Evolutionary conservation across 1,140 invertebrate genomes (phyloP).

Genomic region (Zaprionus camerounensis): DNA sequence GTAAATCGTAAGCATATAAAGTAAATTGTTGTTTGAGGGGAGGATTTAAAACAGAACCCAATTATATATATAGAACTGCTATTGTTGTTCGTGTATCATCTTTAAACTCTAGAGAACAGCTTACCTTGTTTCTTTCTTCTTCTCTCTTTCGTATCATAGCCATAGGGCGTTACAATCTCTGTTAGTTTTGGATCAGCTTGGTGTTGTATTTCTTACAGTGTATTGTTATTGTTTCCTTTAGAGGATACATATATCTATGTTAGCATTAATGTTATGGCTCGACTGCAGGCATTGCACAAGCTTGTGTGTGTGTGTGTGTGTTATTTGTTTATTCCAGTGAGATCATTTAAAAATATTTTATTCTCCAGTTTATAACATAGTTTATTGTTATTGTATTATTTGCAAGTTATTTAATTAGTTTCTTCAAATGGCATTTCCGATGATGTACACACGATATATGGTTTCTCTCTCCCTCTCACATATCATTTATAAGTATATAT

Average conservation of each 20-base stretch:
- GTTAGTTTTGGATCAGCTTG: constrained; percentile 60
- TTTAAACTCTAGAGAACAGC: constrained; percentile 49
- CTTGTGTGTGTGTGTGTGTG: constrained; percentile 19
- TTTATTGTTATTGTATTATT: constrained; percentile 20
- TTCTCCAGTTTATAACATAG: constrained; percentile 50
- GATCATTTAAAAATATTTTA: constrained; percentile 65
- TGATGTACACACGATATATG: neutral
- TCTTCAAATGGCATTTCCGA: constrained; percentile 40
- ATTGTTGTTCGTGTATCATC: constrained; percentile 27
- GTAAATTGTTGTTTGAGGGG: constrained; percentile 29
- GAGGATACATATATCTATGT: constrained; percentile 41
- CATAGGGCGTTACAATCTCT: constrained; percentile 36
- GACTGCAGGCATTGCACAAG: constrained; percentile 18
- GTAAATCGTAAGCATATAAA: constrained; percentile 67
- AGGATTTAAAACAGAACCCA: constrained; percentile 58
- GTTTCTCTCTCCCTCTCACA: constrained; percentile 16
- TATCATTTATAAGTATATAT: constrained; percentile 27
- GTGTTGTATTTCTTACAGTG: constrained; percentile 78
- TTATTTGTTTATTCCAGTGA: constrained; percentile 61
- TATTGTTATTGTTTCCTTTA: constrained; percentile 45
- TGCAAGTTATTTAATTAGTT: constrained; percentile 43
- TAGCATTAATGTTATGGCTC: constrained; percentile 45
- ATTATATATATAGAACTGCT: constrained; percentile 34
- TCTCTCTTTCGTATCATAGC: constrained; percentile 41
- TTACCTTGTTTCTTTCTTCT: neutral